These are phyloP conservation scores for Hemicrepidius hirtus DNA, from an alignment of 2,888 invertebrate species.

Conservation along the genomic window DNA sequence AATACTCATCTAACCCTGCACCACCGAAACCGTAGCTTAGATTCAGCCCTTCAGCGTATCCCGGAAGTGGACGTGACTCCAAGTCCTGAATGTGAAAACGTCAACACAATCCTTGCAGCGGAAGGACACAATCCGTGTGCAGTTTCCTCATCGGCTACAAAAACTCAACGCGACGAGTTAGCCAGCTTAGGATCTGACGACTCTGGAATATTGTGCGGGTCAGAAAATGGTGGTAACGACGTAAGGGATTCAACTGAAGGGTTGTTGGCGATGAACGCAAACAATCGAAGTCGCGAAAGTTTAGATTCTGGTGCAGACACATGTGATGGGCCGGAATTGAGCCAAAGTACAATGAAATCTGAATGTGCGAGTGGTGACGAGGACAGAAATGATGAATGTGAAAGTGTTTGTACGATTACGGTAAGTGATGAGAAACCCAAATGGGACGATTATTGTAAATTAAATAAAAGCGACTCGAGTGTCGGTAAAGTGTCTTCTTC, in stretches of 20 bases:
- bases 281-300: constrained; percentile 82
- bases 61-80: constrained; percentile 87
- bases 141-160: constrained; percentile 73
- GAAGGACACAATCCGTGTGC: constrained; percentile 60
- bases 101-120: constrained; percentile 58
- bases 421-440: constrained; percentile 38
- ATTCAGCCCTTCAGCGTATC: constrained; percentile 91
- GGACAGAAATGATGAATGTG: constrained; percentile 21
- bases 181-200: constrained; percentile 85
- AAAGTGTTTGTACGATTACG: constrained; percentile 46
- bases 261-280: constrained; percentile 70
- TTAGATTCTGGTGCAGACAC: constrained; percentile 76
- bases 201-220: constrained; percentile 74
- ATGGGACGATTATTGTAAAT: constrained; percentile 62
- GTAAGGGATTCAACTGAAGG: constrained; percentile 74
- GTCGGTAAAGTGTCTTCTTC: background rate
- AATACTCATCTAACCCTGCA: constrained; percentile 78
- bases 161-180: constrained; percentile 76
- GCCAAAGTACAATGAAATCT: constrained; percentile 33
- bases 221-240: constrained; percentile 70
- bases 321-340: constrained; percentile 53
- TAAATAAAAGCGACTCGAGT: constrained; percentile 10
- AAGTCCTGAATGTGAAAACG: constrained; percentile 78
- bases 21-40: constrained; percentile 92
- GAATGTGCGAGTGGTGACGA: constrained; percentile 32